Percentiles rank a stretch among this genome's conserved stretches.
Conservation (phyloP, 2,113 vertebrate genomes). For the Canis aureus region DNA sequence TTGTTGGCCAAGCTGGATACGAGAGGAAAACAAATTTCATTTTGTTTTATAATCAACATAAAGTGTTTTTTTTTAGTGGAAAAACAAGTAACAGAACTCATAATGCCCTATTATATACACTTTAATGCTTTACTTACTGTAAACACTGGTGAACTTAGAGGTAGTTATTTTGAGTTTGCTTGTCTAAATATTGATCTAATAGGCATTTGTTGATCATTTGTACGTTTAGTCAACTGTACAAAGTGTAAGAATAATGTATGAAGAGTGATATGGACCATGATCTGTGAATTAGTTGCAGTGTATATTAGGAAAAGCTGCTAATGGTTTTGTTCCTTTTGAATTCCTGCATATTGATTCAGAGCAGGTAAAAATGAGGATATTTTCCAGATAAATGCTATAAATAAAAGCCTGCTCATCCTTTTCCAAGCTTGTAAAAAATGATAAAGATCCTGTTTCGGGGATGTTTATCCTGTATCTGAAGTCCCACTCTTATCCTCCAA, state of each 20-base stretch:
- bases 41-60: background rate
- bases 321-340: background rate
- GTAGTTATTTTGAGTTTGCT: constrained; percentile 29
- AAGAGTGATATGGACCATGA: background rate
- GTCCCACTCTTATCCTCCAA: background rate
- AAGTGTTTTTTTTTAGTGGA: constrained; percentile 18
- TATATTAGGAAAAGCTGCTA: background rate
- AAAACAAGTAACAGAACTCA: constrained; percentile 7
- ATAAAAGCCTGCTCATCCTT: background rate
- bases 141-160: background rate
- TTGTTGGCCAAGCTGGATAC: background rate
- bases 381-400: constrained; percentile 45
- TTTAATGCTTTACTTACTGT: constrained; percentile 44
- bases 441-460: background rate
- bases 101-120: background rate
- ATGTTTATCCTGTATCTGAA: background rate
- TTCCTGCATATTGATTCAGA: background rate
- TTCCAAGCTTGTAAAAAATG: background rate
- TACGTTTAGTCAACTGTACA: background rate
- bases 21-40: constrained; percentile 49
- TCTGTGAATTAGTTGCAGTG: background rate
- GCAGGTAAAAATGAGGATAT: background rate
- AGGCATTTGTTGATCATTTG: constrained; percentile 4
- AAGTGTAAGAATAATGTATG: background rate
- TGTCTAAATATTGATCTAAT: constrained; percentile 55